Evolutionary conservation across 2,113 vertebrate species (phyloP).

Genomic region (Phalacrocorax carbo): DNA sequence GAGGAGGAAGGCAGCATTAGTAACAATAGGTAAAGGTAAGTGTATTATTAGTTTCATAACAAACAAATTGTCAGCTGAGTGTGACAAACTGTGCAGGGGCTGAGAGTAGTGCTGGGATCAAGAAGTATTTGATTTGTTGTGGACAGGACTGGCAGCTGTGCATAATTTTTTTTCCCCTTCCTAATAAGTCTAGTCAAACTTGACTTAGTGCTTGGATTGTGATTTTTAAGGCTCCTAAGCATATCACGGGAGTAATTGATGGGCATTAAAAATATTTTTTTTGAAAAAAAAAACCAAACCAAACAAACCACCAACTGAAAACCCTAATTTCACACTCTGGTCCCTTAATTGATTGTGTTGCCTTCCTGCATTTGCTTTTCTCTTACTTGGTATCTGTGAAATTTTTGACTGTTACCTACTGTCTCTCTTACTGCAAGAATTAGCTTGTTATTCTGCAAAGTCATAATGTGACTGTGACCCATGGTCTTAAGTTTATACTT

Average conservation of each 20-base stretch:
- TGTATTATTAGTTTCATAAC: constrained; percentile 38
- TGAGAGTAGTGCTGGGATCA: neutral
- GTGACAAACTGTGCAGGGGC: neutral
- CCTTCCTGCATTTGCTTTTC: neutral
- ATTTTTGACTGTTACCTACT: neutral
- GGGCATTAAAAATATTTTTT: neutral
- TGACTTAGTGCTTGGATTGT: neutral
- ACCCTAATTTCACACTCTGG: neutral
- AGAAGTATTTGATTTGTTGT: neutral
- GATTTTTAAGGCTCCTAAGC: neutral
- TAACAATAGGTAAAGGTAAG: constrained; percentile 26
- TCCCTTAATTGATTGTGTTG: neutral
- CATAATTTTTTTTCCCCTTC: neutral
- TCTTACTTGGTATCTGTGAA: neutral
- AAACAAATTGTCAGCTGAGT: neutral
- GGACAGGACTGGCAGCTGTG: neutral
- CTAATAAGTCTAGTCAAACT: neutral
- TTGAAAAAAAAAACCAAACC: neutral
- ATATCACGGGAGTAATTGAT: neutral
- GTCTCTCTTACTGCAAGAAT: neutral
- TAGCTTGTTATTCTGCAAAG: neutral
- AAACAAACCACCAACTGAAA: too few relatives aligned
- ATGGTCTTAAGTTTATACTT: neutral
- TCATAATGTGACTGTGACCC: constrained; percentile 26
- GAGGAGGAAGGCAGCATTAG: neutral